These are phyloP conservation scores for Volucella bombylans DNA, from an alignment of 2,888 invertebrate genomes.

Conservation along the genomic window DNA sequence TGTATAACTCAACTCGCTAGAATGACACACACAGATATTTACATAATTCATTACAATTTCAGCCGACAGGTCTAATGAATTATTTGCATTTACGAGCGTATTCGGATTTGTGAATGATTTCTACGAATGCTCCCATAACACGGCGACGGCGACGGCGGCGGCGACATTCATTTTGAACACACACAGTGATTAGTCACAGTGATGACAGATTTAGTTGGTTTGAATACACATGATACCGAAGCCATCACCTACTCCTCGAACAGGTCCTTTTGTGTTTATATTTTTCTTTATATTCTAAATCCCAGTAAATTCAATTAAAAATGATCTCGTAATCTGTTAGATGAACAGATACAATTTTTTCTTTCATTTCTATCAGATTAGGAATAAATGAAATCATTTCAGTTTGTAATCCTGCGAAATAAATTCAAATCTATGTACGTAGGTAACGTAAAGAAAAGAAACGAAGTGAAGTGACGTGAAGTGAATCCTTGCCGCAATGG, in stretches of 20 bases:
- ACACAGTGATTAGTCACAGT: slow-evolving; percentile 38
- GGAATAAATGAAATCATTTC: slow-evolving; percentile 29
- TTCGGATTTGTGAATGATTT: slow-evolving; percentile 5
- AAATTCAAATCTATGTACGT: slow-evolving; percentile 11
- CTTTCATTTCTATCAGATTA: background rate
- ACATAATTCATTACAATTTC: slow-evolving; percentile 39
- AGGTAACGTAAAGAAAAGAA: no score
- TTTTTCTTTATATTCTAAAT: no score
- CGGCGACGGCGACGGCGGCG: no score
- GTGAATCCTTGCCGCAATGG: slow-evolving; percentile 8
- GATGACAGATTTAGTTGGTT: slow-evolving; percentile 21
- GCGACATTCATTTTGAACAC: slow-evolving; percentile 31
- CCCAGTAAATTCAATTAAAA: slow-evolving; percentile 51
- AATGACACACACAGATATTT: slow-evolving; percentile 19
- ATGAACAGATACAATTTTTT: slow-evolving; percentile 13
- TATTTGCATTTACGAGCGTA: slow-evolving; percentile 35
- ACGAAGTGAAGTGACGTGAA: background rate
- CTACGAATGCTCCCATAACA: background rate
- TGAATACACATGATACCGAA: background rate
- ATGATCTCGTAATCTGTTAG: slow-evolving; percentile 13
- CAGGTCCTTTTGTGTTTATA: no score
- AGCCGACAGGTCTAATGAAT: slow-evolving; percentile 44
- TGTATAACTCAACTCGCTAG: slow-evolving; percentile 5
- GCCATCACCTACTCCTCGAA: background rate
- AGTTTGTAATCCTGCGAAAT: slow-evolving; percentile 36